phyloP scores from a whole-genome alignment of 1,140 invertebrate genomes.

The Pseudobourletiella spinata region DNA sequence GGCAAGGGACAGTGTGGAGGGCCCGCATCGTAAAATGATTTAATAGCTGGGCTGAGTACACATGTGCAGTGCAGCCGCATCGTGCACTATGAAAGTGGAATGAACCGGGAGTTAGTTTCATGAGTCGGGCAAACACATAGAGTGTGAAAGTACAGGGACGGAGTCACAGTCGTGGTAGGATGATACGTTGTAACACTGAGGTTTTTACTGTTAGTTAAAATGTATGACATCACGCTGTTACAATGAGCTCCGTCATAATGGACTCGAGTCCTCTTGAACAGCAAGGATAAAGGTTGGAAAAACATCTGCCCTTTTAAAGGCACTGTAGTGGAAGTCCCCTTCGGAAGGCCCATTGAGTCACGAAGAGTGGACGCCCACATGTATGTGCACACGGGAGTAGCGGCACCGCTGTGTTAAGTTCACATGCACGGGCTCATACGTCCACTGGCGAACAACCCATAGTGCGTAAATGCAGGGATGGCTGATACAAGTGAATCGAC shows the following conservation, averaged over 20 bases:
- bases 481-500: too few relatives aligned
- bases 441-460: too few relatives aligned
- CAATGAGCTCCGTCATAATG: constrained; percentile 23
- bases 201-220: neutral
- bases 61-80: neutral
- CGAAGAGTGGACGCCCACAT: neutral
- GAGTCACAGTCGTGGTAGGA: neutral
- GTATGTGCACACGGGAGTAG: too few relatives aligned
- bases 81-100: neutral
- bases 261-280: constrained; percentile 5
- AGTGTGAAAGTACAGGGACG: neutral
- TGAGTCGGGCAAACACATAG: neutral
- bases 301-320: constrained; percentile 24
- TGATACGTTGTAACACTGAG: neutral
- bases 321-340: neutral
- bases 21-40: neutral
- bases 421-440: too few relatives aligned
- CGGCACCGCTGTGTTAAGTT: too few relatives aligned
- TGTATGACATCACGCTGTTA: constrained; percentile 4
- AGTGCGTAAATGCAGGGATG: too few relatives aligned
- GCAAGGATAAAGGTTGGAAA: constrained; percentile 17
- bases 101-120: neutral
- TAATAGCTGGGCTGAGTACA: neutral
- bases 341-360: neutral
- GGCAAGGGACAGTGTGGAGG: neutral